A percentile compares a stretch with the other conserved stretches of the same genome.
Conservation (phyloP, 2,797 vertebrate genomes). For the Acanthiza pusilla region DNA sequence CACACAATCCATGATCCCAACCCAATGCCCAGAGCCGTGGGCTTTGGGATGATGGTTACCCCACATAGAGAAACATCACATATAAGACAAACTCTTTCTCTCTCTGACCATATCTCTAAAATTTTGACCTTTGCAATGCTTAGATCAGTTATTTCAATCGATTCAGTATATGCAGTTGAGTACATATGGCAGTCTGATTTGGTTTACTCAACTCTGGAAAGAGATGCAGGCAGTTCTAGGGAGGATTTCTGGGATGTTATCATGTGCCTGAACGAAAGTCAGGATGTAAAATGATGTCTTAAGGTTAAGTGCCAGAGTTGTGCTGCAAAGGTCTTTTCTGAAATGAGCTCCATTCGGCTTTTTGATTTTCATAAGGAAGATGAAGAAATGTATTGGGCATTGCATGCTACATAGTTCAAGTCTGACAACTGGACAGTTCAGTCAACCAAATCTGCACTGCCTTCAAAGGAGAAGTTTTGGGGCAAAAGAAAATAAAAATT, state of each 20-base stretch:
- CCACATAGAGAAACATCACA: not conserved
- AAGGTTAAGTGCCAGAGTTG: not conserved
- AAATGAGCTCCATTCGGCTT: not conserved
- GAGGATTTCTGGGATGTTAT: not conserved
- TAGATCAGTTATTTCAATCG: not conserved
- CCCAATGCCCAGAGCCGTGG: fast-evolving
- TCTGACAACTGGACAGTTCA: not conserved
- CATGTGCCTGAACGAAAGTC: not conserved
- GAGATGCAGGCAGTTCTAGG: not conserved
- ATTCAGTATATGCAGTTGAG: not conserved
- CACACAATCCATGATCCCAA: fast-evolving
- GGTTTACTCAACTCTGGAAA: not conserved
- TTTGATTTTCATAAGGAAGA: not conserved
- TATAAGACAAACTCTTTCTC: not conserved
- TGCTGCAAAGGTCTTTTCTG: not conserved
- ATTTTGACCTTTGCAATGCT: not conserved
- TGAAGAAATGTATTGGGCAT: not conserved
- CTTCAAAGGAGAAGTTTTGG: not conserved
- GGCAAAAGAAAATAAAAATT: not conserved
- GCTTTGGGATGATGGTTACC: not conserved
- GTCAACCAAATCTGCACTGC: not conserved
- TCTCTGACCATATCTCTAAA: not conserved
- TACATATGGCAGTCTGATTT: not conserved
- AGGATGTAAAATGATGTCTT: not conserved
- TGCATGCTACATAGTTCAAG: fast-evolving